Evolutionary conservation across 2,113 vertebrate species (phyloP), one percentile per base, ranked within the genome.

Genomic region (Calypte anna): DNA sequence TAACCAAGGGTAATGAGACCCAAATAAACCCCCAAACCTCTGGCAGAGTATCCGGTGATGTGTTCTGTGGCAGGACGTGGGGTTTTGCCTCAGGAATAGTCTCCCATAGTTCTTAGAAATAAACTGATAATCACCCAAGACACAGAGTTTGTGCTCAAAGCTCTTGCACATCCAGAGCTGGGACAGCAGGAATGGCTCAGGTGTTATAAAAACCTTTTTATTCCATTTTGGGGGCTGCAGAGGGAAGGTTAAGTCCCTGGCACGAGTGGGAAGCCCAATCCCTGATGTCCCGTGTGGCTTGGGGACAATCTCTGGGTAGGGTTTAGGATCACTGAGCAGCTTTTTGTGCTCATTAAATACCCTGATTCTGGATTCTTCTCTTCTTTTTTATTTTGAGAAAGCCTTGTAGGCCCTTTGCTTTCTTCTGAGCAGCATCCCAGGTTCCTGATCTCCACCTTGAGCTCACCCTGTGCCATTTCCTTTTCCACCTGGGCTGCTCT

Each of bases 71-170:
- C 19, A 59, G 46, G 81, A 53, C 14, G 5, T 5, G 1, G 33
- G 14, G 15, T 31, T 58, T 31, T 36, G 43, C 17, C 36, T 77
- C 0, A 0, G 31, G 38, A 61, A 15, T 66, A 28, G 36, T 19
- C 31, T 28, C 33, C 43, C 7, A 0, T 58, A 12, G 58, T 79
- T 36, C 62, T 61, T 40, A 28, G 31, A 66, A 44, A 14, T 19
- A 64, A 63, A 72, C 22, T 2, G 15, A 51, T 51, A 31, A 24
- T 43, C 43, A 16, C 5, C 1, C 18, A 14, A 19, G 55, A 28
- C 40, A 1, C 7, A 3, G 10, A 3, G 8, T 6, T 4, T 2
- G 40, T 20, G 40, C 15, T 7, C 0, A 40, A 28, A 38, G 27
- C 72, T 36, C 44, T 28, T 12, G 17, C 25, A 2, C 48, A 7